phyloP scores from a whole-genome alignment of 2,888 invertebrate genomes.

The Gandaritis pyraliata region DNA sequence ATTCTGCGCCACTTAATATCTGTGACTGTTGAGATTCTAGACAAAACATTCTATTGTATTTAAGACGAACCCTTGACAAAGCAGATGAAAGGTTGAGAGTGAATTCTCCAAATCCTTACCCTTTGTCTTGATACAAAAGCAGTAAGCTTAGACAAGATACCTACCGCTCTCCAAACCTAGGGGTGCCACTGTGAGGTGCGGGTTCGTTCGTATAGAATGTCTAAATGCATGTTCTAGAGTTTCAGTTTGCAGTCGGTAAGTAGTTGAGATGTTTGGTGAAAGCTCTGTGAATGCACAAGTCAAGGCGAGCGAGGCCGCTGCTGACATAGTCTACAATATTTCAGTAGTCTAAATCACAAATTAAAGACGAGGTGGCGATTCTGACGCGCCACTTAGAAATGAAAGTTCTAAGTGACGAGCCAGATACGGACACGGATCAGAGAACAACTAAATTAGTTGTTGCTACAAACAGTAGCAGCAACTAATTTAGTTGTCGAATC shows the following conservation, averaged over 20 bases:
- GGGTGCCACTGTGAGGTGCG: too few species aligned
- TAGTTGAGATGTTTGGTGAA: conserved; percentile 16
- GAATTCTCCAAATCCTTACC: neutral
- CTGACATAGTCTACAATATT: neutral
- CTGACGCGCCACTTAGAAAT: too few species aligned
- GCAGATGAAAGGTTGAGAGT: neutral
- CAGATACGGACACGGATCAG: too few species aligned
- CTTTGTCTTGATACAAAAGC: neutral
- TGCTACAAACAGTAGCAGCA: too few species aligned
- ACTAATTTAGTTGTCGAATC: too few species aligned
- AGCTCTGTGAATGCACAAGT: conserved; percentile 14
- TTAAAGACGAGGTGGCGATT: neutral
- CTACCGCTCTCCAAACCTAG: too few species aligned
- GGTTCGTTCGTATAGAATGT: too few species aligned
- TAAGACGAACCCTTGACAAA: neutral
- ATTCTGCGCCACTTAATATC: neutral
- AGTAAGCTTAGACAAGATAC: too few species aligned
- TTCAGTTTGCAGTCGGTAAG: conserved; percentile 3
- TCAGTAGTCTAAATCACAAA: neutral
- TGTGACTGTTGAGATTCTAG: neutral
- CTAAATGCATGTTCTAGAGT: neutral
- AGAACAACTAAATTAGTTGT: too few species aligned
- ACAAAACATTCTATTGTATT: neutral
- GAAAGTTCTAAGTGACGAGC: too few species aligned
- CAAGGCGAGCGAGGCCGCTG: conserved; percentile 9